A percentile compares a stretch with the other conserved stretches of the same genome.
Conservation (phyloP, 2,113 vertebrate genomes). For the Merops nubicus region DNA sequence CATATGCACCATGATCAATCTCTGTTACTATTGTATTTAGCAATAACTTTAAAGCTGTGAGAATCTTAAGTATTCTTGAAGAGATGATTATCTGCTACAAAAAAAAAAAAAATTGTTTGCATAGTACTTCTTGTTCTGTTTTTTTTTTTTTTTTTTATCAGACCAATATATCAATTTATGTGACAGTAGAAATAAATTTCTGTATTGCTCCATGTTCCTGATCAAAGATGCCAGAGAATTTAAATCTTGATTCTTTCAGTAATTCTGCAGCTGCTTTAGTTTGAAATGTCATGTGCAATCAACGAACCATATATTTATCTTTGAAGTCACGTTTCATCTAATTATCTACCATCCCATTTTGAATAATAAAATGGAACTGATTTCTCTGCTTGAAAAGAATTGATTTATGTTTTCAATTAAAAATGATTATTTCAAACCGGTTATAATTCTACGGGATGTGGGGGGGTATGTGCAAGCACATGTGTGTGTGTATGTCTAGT, state of each 20-base stretch:
- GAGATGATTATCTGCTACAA: background rate
- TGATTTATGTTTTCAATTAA: conserved; percentile 45
- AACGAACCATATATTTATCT: conserved; percentile 37
- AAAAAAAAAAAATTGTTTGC: background rate
- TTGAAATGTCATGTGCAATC: conserved; percentile 14
- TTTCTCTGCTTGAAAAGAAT: conserved; percentile 9
- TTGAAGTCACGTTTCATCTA: background rate
- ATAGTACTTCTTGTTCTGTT: background rate
- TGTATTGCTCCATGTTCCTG: background rate
- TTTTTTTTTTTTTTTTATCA: background rate
- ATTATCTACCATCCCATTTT: background rate
- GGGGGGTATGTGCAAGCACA: background rate
- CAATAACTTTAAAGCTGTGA: background rate
- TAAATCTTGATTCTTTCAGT: background rate
- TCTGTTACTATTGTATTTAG: background rate
- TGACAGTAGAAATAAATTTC: background rate
- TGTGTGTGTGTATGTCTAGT: background rate
- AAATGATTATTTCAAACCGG: background rate
- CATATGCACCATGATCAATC: background rate
- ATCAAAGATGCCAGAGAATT: background rate
- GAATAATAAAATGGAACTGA: background rate
- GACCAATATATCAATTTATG: background rate
- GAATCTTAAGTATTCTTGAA: background rate
- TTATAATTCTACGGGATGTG: background rate
- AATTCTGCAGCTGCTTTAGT: background rate